A percentile compares a stretch with the other conserved stretches of the same genome.
Conservation (phyloP, 2,888 invertebrate species). For the Polymixis lichenea region DNA sequence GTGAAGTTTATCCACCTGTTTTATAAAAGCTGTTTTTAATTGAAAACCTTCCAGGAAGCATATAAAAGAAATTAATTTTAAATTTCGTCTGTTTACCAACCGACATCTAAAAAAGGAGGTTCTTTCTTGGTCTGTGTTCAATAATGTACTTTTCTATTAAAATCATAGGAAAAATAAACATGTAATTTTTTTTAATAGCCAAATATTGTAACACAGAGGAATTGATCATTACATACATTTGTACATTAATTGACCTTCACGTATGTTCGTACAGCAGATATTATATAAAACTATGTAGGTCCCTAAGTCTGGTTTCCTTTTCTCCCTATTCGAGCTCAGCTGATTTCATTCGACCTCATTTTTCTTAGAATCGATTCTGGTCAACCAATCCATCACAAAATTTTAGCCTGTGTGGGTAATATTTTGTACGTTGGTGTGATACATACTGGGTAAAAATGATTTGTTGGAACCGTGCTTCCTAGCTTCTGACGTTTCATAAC, state of each 20-base stretch:
- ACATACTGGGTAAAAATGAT: neutral
- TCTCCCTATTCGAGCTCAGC: neutral
- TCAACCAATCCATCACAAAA: constrained; percentile 17
- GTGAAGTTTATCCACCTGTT: neutral
- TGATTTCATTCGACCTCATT: constrained; percentile 7
- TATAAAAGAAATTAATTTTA: too few relatives aligned
- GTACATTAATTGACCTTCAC: neutral
- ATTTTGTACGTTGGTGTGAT: neutral
- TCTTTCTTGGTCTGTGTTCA: too few relatives aligned
- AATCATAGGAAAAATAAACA: too few relatives aligned
- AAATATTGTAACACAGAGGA: neutral
- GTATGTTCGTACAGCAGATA: neutral
- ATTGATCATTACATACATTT: too few relatives aligned
- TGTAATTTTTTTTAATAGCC: neutral
- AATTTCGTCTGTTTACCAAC: neutral
- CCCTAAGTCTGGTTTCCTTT: neutral
- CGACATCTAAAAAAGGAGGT: too few relatives aligned
- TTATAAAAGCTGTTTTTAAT: constrained; percentile 1
- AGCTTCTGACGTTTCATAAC: too few relatives aligned
- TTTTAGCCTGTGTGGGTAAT: neutral
- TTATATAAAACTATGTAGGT: neutral
- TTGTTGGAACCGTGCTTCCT: too few relatives aligned
- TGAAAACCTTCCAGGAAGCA: neutral
- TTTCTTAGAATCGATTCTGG: neutral
- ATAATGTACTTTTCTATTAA: too few relatives aligned